Evolutionary conservation across 2,797 vertebrate genomes (phyloP).

Genomic region (Scarus forsteni): DNA sequence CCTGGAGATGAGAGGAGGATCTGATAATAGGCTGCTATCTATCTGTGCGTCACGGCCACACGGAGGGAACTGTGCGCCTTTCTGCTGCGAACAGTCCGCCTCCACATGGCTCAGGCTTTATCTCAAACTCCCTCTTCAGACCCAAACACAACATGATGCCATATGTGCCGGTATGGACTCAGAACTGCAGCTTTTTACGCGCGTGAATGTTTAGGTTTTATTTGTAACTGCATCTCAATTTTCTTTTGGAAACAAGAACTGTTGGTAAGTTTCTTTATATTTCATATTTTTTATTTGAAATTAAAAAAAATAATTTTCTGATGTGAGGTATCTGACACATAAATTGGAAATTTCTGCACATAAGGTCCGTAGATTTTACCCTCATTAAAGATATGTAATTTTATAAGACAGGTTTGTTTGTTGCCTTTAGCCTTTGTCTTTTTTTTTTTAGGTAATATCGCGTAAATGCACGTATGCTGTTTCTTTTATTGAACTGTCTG

Average conservation of each 20-base stretch:
- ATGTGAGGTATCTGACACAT: neutral
- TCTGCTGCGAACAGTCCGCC: conserved; percentile 41
- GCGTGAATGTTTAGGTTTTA: neutral
- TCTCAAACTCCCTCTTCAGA: conserved; percentile 21
- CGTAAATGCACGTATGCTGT: conserved; percentile 9
- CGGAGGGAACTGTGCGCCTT: conserved; percentile 43
- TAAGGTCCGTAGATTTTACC: too few relatives aligned
- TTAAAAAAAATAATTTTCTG: too few relatives aligned
- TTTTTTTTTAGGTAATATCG: neutral
- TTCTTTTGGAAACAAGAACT: conserved; percentile 6
- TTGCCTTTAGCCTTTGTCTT: neutral
- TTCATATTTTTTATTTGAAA: neutral
- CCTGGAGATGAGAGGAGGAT: conserved; percentile 52
- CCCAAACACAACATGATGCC: conserved; percentile 45
- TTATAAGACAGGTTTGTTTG: neutral
- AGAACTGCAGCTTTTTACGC: neutral
- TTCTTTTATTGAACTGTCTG: conserved; percentile 81
- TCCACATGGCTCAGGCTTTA: conserved; percentile 51
- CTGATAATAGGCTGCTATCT: conserved; percentile 74
- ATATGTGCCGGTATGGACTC: conserved; percentile 19
- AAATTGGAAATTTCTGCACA: too few relatives aligned
- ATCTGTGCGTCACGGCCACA: conserved; percentile 66
- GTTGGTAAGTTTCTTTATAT: conserved; percentile 57
- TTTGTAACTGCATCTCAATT: neutral
- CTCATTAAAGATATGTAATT: neutral